Percentiles rank a stretch among this genome's conserved stretches.
phyloP scores from a whole-genome alignment of 2,113 vertebrate species.

The Odontophorus gujanensis region DNA sequence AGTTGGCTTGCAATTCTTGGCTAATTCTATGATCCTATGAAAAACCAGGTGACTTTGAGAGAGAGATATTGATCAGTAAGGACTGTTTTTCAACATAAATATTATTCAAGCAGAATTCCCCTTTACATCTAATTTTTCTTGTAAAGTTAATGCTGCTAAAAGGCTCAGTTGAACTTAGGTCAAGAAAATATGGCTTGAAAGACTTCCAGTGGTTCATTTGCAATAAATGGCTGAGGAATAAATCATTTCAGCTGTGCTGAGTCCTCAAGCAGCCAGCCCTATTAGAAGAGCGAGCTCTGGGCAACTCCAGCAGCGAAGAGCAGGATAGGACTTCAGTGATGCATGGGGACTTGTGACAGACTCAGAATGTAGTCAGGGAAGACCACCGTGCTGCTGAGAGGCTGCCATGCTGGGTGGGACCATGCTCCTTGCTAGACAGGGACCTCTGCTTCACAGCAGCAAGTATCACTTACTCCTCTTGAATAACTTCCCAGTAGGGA shows the following conservation, averaged over 20 bases:
- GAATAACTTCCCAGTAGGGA: slow-evolving; percentile 3
- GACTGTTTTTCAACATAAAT: slow-evolving; percentile 5
- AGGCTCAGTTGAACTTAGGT: slow-evolving; percentile 25
- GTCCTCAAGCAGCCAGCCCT: slow-evolving; percentile 17
- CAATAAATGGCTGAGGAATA: slow-evolving; percentile 45
- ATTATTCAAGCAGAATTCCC: neutral
- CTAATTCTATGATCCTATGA: neutral
- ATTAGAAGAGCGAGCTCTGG: neutral
- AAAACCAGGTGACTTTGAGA: neutral
- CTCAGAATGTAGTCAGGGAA: slow-evolving; percentile 11
- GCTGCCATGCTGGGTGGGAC: neutral
- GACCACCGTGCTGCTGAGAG: slow-evolving; percentile 5
- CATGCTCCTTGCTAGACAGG: neutral
- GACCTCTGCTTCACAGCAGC: neutral
- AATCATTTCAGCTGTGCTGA: slow-evolving; percentile 53
- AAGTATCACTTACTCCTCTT: neutral
- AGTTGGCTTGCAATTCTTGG: neutral
- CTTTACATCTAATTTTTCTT: neutral
- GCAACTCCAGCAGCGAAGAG: neutral
- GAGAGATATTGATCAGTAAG: neutral
- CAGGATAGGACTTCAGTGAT: neutral
- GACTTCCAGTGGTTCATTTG: slow-evolving; percentile 42
- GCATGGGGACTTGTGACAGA: neutral
- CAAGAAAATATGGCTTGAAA: slow-evolving; percentile 56
- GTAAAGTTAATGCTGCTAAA: slow-evolving; percentile 47